These are phyloP conservation scores for Andrena minutula DNA, from an alignment of 2,888 invertebrate genomes.

Conservation along the genomic window DNA sequence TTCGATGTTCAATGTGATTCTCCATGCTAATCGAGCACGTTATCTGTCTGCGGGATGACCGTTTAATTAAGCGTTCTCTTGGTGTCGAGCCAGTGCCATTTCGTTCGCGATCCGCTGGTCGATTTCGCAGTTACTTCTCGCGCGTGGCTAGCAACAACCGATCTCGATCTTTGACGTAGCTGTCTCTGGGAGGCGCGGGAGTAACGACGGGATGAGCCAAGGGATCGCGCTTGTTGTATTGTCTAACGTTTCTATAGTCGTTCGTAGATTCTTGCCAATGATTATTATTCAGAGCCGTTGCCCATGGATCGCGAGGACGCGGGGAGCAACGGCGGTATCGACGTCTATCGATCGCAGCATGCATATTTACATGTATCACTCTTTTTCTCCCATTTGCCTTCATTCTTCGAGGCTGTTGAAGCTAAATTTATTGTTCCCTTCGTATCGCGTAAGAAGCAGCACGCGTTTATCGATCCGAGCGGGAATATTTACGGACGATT, in stretches of 20 bases:
- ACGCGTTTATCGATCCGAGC: conserved; percentile 41
- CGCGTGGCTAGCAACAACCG: too few relatives aligned
- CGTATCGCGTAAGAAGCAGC: conserved; percentile 43
- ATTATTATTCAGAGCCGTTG: conserved; percentile 21
- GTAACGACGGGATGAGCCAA: background rate
- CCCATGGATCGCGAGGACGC: conserved; percentile 23
- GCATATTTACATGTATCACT: background rate
- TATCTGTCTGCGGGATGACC: background rate
- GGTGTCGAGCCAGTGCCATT: background rate
- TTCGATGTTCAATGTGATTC: conserved; percentile 48
- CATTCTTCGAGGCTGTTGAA: conserved; percentile 37
- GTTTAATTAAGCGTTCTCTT: conserved; percentile 11
- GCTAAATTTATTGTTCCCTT: conserved; percentile 59
- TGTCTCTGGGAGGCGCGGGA: too few relatives aligned
- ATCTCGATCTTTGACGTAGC: too few relatives aligned
- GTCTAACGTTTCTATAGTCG: conserved; percentile 14
- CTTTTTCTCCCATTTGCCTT: conserved; percentile 25
- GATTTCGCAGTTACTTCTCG: background rate
- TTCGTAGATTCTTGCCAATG: conserved; percentile 22
- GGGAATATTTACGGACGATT: conserved; percentile 58
- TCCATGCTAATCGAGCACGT: conserved; percentile 9
- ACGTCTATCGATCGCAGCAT: background rate
- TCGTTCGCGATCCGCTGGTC: background rate
- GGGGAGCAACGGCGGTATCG: conserved; percentile 18
- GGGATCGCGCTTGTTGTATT: conserved; percentile 14